A percentile compares a stretch with the other conserved stretches of the same genome.
phyloP scores from a whole-genome alignment of 2,113 vertebrate species.

The Cyprinus carpio region DNA sequence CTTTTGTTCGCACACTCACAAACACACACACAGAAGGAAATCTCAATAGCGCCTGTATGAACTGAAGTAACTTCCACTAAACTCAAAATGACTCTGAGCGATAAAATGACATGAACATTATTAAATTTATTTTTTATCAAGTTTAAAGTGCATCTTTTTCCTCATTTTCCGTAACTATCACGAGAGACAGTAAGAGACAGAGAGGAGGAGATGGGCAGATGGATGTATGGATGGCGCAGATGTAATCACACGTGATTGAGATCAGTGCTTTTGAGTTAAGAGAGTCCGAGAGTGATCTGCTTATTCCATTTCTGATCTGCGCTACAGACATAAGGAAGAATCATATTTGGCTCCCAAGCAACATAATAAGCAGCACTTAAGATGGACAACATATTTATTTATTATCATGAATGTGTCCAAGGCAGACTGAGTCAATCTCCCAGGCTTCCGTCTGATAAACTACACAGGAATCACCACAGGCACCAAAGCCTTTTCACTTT shows the following conservation, averaged over 20 bases:
- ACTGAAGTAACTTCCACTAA: slow-evolving; percentile 17
- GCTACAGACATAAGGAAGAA: slow-evolving; percentile 52
- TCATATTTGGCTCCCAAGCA: slow-evolving; percentile 50
- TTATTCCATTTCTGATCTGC: slow-evolving; percentile 46
- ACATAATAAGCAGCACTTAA: slow-evolving; percentile 56
- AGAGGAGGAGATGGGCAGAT: slow-evolving; percentile 28
- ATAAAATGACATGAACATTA: not conserved
- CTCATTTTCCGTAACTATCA: not conserved
- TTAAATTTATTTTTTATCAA: not conserved
- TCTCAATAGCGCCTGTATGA: slow-evolving; percentile 12
- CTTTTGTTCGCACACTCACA: not conserved
- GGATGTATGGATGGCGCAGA: slow-evolving; percentile 43
- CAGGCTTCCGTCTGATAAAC: slow-evolving; percentile 30
- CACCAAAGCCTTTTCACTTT: slow-evolving; percentile 12
- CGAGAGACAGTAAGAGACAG: slow-evolving; percentile 14
- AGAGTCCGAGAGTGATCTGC: slow-evolving; percentile 41
- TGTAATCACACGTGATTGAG: slow-evolving; percentile 48
- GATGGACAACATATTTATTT: slow-evolving; percentile 59
- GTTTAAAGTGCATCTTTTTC: slow-evolving; percentile 18
- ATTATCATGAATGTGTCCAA: slow-evolving; percentile 51
- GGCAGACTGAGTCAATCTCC: slow-evolving; percentile 35
- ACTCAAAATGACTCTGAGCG: not conserved
- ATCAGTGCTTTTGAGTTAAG: slow-evolving; percentile 49
- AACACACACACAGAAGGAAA: slow-evolving; percentile 45
- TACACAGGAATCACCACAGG: slow-evolving; percentile 43